Evolutionary conservation across 2,113 vertebrate genomes (phyloP).

Genomic region (Saccopteryx leptura): DNA sequence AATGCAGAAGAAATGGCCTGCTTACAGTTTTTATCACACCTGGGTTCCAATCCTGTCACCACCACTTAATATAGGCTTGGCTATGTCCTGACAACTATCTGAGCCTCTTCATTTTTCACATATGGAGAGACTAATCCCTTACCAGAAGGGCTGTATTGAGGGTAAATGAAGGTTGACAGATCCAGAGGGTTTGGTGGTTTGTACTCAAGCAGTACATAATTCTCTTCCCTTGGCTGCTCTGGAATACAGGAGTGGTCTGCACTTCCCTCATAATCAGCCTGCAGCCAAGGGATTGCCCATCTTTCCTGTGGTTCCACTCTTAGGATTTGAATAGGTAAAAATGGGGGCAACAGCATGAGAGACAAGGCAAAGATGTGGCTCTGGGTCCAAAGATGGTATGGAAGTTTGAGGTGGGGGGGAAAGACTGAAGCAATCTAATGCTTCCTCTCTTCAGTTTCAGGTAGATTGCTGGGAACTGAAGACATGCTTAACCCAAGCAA

Average conservation of each 20-base stretch:
- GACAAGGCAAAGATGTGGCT: background rate
- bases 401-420: background rate
- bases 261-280: background rate
- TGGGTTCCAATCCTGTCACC: background rate
- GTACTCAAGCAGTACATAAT: background rate
- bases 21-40: background rate
- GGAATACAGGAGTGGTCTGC: background rate
- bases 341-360: background rate
- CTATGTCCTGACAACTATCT: background rate
- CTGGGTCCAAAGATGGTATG: background rate
- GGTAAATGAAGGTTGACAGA: background rate
- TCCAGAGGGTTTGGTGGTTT: background rate
- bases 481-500: background rate
- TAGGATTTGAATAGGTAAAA: slow-evolving; percentile 26
- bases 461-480: background rate
- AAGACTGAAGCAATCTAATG: background rate
- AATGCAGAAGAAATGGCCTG: slow-evolving; percentile 32
- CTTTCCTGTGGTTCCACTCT: background rate
- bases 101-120: slow-evolving; percentile 18
- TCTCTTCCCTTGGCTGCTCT: background rate
- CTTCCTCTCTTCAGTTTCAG: background rate
- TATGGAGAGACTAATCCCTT: background rate
- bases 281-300: background rate
- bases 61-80: background rate
- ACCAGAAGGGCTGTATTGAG: background rate